Conservation (phyloP, 2,113 vertebrate species). For the Bos javanicus region DNA sequence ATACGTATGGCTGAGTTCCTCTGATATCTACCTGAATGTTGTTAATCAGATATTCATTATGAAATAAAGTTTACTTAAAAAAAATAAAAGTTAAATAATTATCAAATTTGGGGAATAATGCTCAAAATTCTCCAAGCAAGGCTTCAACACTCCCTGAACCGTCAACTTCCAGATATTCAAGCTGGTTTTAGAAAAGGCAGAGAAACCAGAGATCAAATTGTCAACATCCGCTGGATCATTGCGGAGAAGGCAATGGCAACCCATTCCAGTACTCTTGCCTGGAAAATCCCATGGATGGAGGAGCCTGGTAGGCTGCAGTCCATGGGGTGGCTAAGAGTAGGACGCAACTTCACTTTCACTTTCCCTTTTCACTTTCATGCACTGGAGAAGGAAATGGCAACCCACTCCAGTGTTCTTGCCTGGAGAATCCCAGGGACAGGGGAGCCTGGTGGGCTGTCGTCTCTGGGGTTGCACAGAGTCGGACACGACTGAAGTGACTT, state of each 20-base stretch:
- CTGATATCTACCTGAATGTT: not conserved
- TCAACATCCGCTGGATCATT: not conserved
- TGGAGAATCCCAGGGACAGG: too few species aligned
- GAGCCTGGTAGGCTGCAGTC: too few species aligned
- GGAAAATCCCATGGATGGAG: too few species aligned
- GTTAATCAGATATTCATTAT: not conserved
- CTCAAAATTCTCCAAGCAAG: not conserved
- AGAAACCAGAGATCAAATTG: not conserved
- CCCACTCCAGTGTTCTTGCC: too few species aligned
- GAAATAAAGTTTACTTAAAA: not conserved
- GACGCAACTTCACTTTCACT: too few species aligned
- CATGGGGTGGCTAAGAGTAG: too few species aligned
- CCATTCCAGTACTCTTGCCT: too few species aligned
- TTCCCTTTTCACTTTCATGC: too few species aligned
- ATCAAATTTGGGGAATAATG: not conserved
- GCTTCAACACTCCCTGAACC: not conserved
- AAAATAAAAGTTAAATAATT: not conserved
- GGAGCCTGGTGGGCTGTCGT: too few species aligned
- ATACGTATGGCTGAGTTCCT: not conserved
- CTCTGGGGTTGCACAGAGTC: fast-evolving
- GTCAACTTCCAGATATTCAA: not conserved
- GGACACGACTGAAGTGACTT: too few species aligned
- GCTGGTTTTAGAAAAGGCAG: not conserved
- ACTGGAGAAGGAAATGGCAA: too few species aligned
- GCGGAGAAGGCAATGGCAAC: too few species aligned